These are phyloP conservation scores for Drosophila melanosoma DNA, from an alignment of 2,888 invertebrate species.

Conservation along the genomic window DNA sequence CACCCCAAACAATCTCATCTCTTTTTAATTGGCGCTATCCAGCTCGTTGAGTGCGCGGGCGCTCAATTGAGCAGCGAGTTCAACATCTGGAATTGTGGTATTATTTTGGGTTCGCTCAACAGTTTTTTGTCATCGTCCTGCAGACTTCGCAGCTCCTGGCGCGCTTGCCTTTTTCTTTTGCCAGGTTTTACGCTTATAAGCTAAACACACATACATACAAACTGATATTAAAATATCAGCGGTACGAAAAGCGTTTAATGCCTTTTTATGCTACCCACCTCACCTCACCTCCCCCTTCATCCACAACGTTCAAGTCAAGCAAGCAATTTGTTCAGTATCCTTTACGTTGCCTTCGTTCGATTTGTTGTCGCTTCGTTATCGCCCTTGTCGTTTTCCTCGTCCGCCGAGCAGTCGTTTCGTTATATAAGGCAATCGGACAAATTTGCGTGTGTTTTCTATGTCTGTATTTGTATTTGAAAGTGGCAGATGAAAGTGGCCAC, in stretches of 20 bases:
- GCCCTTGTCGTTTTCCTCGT: not conserved
- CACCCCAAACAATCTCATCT: conserved; percentile 7
- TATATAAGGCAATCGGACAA: conserved; percentile 44
- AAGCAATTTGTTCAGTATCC: conserved; percentile 14
- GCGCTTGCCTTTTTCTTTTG: conserved; percentile 45
- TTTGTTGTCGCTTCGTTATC: conserved; percentile 6
- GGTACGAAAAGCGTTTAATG: conserved; percentile 19
- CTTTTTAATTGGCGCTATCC: conserved; percentile 24
- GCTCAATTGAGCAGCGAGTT: conserved; percentile 38
- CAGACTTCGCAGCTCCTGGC: conserved; percentile 49
- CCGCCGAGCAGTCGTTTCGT: conserved; percentile 29
- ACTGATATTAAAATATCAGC: conserved; percentile 21
- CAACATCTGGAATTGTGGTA: conserved; percentile 17
- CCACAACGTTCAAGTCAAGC: conserved; percentile 18
- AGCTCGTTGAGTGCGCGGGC: conserved; percentile 49
- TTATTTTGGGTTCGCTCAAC: conserved; percentile 52
- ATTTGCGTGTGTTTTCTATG: conserved; percentile 29
- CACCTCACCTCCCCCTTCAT: not conserved
- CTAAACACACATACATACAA: not conserved
- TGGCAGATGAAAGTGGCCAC: conserved; percentile 39
- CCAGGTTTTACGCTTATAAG: conserved; percentile 35
- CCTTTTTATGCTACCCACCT: conserved; percentile 23
- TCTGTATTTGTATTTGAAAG: conserved; percentile 13
- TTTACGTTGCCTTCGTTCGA: conserved; percentile 5
- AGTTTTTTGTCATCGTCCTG: conserved; percentile 66